Evolutionary conservation across 2,113 vertebrate species (phyloP), one percentile per base, ranked within the genome.

Genomic region (Chaetodon trifascialis): DNA sequence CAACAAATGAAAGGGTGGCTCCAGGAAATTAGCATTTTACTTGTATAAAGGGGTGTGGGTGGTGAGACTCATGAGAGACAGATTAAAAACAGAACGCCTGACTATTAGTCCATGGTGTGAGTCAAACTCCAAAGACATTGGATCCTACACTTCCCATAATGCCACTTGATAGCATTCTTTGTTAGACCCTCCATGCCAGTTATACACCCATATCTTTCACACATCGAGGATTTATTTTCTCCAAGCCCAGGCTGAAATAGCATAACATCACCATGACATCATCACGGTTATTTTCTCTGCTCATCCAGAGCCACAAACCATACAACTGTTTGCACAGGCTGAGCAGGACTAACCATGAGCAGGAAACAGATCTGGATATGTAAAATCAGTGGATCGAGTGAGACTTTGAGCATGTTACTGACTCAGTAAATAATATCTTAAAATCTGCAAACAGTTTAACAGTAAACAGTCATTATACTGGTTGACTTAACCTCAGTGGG

Each of bases 121-220:
- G 25, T 51, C 25, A 73, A 21, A 60, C 25, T n/a, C 40, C 42
- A 44, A 5, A 42, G 42, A 19, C 62, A 15, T 23, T 34, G 10
- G 16, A 76, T 66, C 60, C 38, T 66, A 21, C 56, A 52, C n/a
- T 60, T 54, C 66, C 66, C 76, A 52, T 42, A 42, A 62, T 70
- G 55, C 55, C 30, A 21, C 16, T 60, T 4, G 10, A 46, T 5
- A 44, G 0, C 1, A 40, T 36, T 30, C 38, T 34, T 44, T n/a
- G 52, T 25, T 56, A 15, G 36, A 42, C 51, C 68, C 16, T 44
- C 15, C 52, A 16, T 72, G 69, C n/a, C n/a, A 30, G 38, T 38
- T 25, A 7, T 4, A 44, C 42, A 44, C 42, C 11, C 51, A 16
- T 51, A 42, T 55, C 68, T 56, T 16, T 38, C 11, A 16, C 25